phyloP scores from a whole-genome alignment of 2,113 vertebrate genomes.

The Bettongia penicillata region DNA sequence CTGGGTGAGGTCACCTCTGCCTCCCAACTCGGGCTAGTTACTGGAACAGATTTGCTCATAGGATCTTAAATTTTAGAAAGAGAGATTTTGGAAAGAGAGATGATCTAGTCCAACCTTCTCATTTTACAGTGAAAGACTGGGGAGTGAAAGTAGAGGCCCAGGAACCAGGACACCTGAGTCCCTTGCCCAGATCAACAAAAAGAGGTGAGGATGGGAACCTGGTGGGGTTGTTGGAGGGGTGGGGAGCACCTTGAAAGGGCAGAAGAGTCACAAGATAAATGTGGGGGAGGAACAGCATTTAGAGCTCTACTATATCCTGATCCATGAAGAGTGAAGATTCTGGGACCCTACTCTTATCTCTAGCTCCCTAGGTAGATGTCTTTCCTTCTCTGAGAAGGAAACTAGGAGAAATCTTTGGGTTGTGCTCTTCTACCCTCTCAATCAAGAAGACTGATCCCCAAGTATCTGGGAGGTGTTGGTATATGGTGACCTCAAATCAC shows the following conservation, averaged over 20 bases:
- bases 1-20: slow-evolving; percentile 39
- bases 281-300: not conserved
- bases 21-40: not conserved
- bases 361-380: not conserved
- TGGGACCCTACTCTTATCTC: not conserved
- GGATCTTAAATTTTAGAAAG: not conserved
- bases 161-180: not conserved
- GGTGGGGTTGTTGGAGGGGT: not conserved
- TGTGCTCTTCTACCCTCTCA: not conserved
- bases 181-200: not conserved
- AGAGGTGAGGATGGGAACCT: not conserved
- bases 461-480: not conserved
- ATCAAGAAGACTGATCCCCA: not conserved
- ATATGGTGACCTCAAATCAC: not conserved
- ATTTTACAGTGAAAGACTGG: not conserved
- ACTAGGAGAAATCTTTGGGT: not conserved
- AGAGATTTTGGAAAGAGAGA: not conserved
- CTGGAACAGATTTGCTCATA: not conserved
- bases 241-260: not conserved
- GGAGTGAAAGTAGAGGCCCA: not conserved
- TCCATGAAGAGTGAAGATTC: not conserved
- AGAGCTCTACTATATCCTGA: not conserved
- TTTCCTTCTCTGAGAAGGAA: not conserved
- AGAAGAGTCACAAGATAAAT: not conserved
- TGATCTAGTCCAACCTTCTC: not conserved